phyloP scores from a whole-genome alignment of 2,113 vertebrate species.

The Glaucomys volans region DNA sequence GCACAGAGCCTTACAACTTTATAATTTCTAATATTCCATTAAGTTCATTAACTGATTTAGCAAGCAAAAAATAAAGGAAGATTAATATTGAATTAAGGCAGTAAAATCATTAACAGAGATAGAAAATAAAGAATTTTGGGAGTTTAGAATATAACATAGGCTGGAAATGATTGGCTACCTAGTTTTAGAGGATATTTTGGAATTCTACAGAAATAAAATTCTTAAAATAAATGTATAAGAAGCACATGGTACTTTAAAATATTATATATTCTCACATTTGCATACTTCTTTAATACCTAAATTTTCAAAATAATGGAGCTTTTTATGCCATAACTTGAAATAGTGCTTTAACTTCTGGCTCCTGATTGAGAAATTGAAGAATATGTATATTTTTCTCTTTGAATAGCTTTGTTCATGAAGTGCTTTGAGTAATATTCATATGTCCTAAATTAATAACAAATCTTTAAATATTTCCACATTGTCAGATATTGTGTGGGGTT shows the following conservation, averaged over 20 bases:
- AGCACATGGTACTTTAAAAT: not conserved
- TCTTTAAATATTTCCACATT: not conserved
- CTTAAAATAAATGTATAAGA: not conserved
- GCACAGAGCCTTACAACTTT: not conserved
- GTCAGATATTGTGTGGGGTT: too few relatives aligned
- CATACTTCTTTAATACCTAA: not conserved
- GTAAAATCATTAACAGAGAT: not conserved
- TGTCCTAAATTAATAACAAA: not conserved
- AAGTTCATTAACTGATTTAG: slow-evolving; percentile 23
- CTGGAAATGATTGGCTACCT: not conserved
- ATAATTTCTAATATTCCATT: slow-evolving; percentile 3
- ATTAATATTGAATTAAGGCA: not conserved
- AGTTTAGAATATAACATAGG: not conserved
- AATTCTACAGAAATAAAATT: slow-evolving; percentile 33
- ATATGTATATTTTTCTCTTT: not conserved
- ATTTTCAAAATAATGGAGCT: not conserved
- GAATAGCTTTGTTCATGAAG: not conserved
- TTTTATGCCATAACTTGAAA: slow-evolving; percentile 19
- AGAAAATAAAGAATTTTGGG: not conserved
- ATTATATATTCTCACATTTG: not conserved
- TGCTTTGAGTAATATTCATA: not conserved
- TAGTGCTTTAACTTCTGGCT: not conserved
- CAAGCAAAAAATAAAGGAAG: slow-evolving; percentile 7
- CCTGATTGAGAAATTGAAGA: too few relatives aligned
- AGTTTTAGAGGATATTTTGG: not conserved